These are phyloP conservation scores for Enteromius treurensis DNA, from an alignment of 2,797 vertebrate species.

Conservation along the genomic window DNA sequence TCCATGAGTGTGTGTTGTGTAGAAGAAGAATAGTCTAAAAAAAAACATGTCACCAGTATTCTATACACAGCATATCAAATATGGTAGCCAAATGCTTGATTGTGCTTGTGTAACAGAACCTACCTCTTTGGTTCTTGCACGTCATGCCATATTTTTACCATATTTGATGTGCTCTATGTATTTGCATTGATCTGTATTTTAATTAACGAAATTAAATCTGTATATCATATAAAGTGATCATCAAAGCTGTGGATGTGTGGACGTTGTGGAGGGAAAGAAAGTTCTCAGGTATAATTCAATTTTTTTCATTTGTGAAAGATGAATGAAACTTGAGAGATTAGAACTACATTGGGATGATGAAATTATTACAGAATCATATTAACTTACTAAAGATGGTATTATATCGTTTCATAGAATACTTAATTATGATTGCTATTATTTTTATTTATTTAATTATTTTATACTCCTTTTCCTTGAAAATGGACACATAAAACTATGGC, in stretches of 20 bases:
- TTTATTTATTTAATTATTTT: not conserved
- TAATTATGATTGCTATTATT: not conserved
- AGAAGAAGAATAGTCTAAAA: not conserved
- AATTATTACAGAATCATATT: not conserved
- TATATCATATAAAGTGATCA: not conserved
- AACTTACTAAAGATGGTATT: not conserved
- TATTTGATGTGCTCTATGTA: not conserved
- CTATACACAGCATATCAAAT: not conserved
- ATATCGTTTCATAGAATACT: not conserved
- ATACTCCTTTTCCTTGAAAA: not conserved
- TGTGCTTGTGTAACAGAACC: not conserved
- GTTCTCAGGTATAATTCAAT: not conserved
- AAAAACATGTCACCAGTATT: not conserved
- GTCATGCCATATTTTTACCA: not conserved
- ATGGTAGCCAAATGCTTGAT: not conserved
- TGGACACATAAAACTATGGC: not conserved
- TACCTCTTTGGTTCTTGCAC: not conserved
- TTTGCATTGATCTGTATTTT: not conserved
- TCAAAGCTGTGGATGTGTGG: not conserved
- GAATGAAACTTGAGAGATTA: not conserved
- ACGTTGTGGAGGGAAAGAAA: not conserved
- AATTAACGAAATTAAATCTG: not conserved
- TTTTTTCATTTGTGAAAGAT: not conserved
- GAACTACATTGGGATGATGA: not conserved
- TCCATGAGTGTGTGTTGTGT: not conserved